Percentiles rank a stretch among this genome's conserved stretches.
phyloP scores from a whole-genome alignment of 2,797 vertebrate genomes.

The Rhincodon typus region DNA sequence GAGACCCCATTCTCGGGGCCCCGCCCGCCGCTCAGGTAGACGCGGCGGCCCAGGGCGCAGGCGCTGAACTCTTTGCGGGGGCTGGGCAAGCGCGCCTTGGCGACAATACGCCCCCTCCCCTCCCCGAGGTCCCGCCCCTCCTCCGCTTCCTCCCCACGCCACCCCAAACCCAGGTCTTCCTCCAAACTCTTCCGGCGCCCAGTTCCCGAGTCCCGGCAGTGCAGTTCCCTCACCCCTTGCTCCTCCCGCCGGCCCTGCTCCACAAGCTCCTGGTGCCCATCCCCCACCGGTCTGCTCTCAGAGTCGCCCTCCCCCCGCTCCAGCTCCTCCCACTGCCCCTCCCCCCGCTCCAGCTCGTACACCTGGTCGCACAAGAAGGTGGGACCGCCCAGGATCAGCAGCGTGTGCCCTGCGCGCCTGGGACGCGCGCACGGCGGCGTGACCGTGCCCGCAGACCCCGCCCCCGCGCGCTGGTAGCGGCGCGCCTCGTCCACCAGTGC shows the following conservation, averaged over 20 bases:
- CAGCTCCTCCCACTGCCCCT: slow-evolving; percentile 54
- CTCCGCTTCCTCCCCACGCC: too few relatives aligned
- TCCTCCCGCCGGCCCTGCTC: too few relatives aligned
- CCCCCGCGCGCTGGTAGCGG: slow-evolving; percentile 74
- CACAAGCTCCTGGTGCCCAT: too few relatives aligned
- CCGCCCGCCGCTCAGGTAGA: slow-evolving; percentile 83
- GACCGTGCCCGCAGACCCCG: slow-evolving; percentile 60
- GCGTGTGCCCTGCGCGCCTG: slow-evolving; percentile 81
- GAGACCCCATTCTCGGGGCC: slow-evolving; percentile 89
- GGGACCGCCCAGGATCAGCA: slow-evolving; percentile 86
- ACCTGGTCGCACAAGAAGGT: slow-evolving; percentile 97
- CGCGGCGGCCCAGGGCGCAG: slow-evolving; percentile 87
- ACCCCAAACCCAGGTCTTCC: too few relatives aligned
- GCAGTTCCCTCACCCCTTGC: too few relatives aligned
- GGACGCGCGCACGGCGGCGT: slow-evolving; percentile 71
- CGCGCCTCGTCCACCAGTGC: slow-evolving; percentile 81
- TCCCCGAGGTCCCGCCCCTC: too few relatives aligned
- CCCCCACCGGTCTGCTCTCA: too few relatives aligned
- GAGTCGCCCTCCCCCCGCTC: too few relatives aligned
- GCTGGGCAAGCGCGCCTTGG: slow-evolving; percentile 83
- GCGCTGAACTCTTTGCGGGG: slow-evolving; percentile 91
- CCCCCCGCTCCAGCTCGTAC: slow-evolving; percentile 90
- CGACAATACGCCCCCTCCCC: slow-evolving; percentile 85
- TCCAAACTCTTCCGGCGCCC: too few relatives aligned
- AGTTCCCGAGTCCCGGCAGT: too few relatives aligned